Percentiles rank a stretch among this genome's conserved stretches.
Evolutionary conservation across 2,888 invertebrate species (phyloP).

Genomic region (Drosophila anomalipes): DNA sequence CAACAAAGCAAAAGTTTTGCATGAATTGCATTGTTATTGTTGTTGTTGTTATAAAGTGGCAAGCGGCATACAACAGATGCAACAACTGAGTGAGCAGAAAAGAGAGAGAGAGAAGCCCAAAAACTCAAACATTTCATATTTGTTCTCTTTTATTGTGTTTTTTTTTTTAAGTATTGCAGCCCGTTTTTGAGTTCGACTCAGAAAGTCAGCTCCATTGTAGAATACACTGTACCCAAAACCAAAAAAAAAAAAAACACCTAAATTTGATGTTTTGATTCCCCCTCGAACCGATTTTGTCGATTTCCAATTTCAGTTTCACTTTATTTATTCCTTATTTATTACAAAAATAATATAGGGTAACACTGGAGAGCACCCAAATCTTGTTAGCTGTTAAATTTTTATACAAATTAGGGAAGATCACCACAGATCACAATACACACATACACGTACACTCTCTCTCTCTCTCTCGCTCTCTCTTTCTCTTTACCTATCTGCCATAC

Average conservation of each 20-base stretch:
- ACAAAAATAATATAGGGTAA: background rate
- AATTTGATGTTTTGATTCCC: too few species aligned
- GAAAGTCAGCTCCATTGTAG: background rate
- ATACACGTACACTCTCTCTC: background rate
- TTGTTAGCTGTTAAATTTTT: background rate
- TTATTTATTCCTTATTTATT: too few species aligned
- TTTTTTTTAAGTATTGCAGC: background rate
- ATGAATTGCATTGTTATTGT: background rate
- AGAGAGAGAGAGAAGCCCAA: slow-evolving; percentile 22
- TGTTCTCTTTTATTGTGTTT: background rate
- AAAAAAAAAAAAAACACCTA: background rate
- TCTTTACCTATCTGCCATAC: background rate
- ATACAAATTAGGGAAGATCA: background rate
- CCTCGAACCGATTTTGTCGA: too few species aligned
- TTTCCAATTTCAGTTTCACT: too few species aligned
- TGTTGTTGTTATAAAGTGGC: slow-evolving; percentile 43
- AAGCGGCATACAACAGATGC: slow-evolving; percentile 60
- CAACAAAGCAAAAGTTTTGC: slow-evolving; percentile 14
- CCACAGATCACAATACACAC: background rate
- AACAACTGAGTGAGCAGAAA: slow-evolving; percentile 16
- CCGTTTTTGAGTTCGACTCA: background rate
- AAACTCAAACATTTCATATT: background rate
- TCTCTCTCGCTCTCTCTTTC: background rate
- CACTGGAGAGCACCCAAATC: background rate
- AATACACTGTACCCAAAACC: background rate